Evolutionary conservation across 2,797 vertebrate genomes (phyloP).

Genomic region (Paramormyrops hopkinsi): DNA sequence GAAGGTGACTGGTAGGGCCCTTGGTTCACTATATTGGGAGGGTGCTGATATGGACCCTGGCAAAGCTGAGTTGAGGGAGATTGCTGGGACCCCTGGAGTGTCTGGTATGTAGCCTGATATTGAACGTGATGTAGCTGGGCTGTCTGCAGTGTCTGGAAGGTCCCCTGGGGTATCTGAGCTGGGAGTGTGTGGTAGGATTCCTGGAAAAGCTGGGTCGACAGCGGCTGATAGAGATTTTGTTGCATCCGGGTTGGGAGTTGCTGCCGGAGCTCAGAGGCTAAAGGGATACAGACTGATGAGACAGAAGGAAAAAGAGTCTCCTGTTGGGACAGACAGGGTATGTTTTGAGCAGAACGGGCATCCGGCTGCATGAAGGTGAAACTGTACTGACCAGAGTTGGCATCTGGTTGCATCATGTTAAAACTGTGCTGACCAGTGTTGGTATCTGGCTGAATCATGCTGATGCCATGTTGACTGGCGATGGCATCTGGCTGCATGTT

Average conservation of each 20-base stretch:
- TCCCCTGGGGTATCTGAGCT: constrained; percentile 26
- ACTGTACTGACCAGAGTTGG: constrained; percentile 68
- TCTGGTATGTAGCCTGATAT: constrained; percentile 24
- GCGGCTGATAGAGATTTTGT: not conserved
- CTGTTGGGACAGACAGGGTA: constrained; percentile 55
- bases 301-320: constrained; percentile 62
- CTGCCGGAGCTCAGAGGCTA: constrained; percentile 34
- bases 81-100: constrained; percentile 35
- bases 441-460: constrained; percentile 44
- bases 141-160: constrained; percentile 24
- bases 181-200: constrained; percentile 20
- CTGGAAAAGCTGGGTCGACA: constrained; percentile 21
- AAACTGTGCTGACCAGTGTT: not conserved
- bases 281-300: constrained; percentile 74
- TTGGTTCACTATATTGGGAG: constrained; percentile 47
- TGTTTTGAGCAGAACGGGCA: not conserved
- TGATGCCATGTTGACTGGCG: constrained; percentile 74
- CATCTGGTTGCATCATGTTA: not conserved
- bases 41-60: constrained; percentile 43
- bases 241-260: constrained; percentile 36
- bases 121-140: constrained; percentile 23
- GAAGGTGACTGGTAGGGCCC: constrained; percentile 45
- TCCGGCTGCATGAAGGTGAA: constrained; percentile 51
- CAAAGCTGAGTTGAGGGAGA: constrained; percentile 45
- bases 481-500: not conserved